Conservation (phyloP, 2,888 invertebrate species). For the Zootermopsis nevadensis region DNA sequence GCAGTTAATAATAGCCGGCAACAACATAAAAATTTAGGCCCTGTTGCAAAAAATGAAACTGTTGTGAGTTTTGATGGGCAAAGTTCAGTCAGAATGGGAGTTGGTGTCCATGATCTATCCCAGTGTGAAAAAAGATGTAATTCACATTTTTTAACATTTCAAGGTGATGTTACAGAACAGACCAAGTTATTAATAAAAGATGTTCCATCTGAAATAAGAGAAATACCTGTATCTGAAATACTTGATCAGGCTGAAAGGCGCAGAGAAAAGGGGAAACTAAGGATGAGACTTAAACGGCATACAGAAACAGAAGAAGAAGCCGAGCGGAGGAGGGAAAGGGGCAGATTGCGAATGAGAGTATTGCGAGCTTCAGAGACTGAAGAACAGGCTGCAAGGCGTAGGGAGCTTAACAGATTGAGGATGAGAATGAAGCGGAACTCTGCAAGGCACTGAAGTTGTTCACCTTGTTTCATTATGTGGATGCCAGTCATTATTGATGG, state of each 20-base stretch:
- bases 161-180: neutral
- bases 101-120: neutral
- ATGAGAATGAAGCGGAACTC: slow-evolving; percentile 29
- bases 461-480: too few relatives aligned
- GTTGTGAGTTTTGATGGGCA: neutral
- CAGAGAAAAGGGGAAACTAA: neutral
- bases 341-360: slow-evolving; percentile 30
- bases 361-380: slow-evolving; percentile 26
- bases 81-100: neutral
- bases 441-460: neutral
- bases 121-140: neutral
- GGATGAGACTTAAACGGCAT: slow-evolving; percentile 19
- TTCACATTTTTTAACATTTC: neutral
- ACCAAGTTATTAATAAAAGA: neutral
- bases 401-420: slow-evolving; percentile 19
- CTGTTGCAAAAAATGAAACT: neutral
- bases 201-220: neutral
- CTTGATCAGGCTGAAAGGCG: neutral
- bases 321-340: neutral
- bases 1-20: neutral
- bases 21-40: neutral
- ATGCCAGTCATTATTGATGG: too few relatives aligned
- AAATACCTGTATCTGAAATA: neutral
- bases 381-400: slow-evolving; percentile 25
- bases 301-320: slow-evolving; percentile 15